Percentiles rank a stretch among this genome's conserved stretches.
These are phyloP conservation scores for Oreocharis arfaki DNA, from an alignment of 2,113 vertebrate genomes.

Conservation along the genomic window DNA sequence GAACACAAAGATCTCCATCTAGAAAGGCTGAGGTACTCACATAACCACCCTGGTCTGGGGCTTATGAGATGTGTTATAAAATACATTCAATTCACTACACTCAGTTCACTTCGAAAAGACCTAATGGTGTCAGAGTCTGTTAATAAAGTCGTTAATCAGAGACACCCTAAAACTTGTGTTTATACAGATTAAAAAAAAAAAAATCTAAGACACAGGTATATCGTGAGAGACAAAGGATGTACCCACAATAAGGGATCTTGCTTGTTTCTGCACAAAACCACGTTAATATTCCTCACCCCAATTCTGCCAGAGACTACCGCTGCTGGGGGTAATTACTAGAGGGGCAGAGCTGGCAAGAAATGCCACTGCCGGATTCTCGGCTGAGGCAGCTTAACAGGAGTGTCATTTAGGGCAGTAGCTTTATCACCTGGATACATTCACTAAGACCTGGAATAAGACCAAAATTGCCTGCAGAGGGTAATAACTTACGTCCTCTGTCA, in stretches of 20 bases:
- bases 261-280: not conserved
- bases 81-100: not conserved
- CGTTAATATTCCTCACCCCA: not conserved
- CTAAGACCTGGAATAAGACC: slow-evolving; percentile 19
- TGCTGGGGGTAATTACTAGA: not conserved
- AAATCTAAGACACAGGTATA: not conserved
- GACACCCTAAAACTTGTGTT: not conserved
- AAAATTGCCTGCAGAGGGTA: not conserved
- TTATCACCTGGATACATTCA: slow-evolving; percentile 5
- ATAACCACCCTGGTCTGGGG: not conserved
- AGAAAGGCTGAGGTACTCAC: not conserved
- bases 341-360: not conserved
- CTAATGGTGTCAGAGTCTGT: not conserved
- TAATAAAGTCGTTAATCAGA: not conserved
- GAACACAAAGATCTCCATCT: not conserved
- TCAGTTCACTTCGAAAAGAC: not conserved
- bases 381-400: not conserved
- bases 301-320: not conserved
- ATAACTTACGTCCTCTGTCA: not conserved
- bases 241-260: not conserved
- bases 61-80: not conserved
- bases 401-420: slow-evolving; percentile 13
- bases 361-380: not conserved
- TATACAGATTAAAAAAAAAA: not conserved
- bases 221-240: not conserved